Conservation (phyloP, 2,113 vertebrate species). For the Corythornis vintsioides region DNA sequence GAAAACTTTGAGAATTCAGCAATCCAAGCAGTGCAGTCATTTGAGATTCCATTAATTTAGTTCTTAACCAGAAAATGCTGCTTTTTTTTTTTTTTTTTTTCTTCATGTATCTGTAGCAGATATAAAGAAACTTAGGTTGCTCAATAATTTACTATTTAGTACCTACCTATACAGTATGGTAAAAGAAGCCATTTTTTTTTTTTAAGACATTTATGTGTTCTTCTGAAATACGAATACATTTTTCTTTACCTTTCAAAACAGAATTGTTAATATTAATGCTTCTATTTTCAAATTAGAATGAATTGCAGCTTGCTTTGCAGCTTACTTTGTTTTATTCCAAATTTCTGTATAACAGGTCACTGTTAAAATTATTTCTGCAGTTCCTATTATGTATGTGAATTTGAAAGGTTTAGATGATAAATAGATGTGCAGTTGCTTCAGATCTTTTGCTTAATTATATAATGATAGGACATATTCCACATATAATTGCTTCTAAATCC, state of each 20-base stretch:
- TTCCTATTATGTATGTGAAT: neutral
- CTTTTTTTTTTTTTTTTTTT: constrained; percentile 31
- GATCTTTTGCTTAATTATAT: constrained; percentile 14
- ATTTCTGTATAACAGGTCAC: neutral
- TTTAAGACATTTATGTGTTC: neutral
- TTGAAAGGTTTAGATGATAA: neutral
- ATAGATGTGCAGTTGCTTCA: neutral
- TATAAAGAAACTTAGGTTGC: constrained; percentile 50
- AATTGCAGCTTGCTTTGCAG: neutral
- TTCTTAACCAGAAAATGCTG: constrained; percentile 24
- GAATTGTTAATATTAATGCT: neutral
- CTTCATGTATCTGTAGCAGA: constrained; percentile 15
- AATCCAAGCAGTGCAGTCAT: neutral
- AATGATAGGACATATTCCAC: neutral
- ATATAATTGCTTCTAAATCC: neutral
- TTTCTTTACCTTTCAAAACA: neutral
- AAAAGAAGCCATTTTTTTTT: constrained; percentile 10
- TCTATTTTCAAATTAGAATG: neutral
- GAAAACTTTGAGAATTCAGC: constrained; percentile 1
- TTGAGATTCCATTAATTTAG: constrained; percentile 39
- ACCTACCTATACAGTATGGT: constrained; percentile 2
- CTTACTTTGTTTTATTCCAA: neutral
- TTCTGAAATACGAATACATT: neutral
- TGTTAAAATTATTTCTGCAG: constrained; percentile 8
- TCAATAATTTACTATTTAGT: constrained; percentile 30